These are phyloP conservation scores for Diachasmimorpha longicaudata DNA, from an alignment of 1,140 invertebrate genomes.

Conservation along the genomic window DNA sequence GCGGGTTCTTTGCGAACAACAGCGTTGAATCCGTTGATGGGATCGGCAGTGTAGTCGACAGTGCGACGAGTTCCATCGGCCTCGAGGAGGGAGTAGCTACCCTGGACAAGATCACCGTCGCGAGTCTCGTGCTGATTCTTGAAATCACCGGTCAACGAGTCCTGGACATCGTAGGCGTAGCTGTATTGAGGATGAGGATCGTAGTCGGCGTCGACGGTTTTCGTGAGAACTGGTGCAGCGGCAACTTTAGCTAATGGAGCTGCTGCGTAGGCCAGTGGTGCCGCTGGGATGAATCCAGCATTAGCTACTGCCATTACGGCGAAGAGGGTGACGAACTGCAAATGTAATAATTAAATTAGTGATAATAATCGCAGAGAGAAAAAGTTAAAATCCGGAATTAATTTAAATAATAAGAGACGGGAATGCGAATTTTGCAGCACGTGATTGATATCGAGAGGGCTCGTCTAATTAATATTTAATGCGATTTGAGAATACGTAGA, in stretches of 20 bases:
- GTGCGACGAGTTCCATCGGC: constrained; percentile 69
- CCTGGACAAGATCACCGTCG: constrained; percentile 63
- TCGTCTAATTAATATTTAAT: too few relatives aligned
- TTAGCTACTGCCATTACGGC: constrained; percentile 41
- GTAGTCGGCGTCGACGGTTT: constrained; percentile 25
- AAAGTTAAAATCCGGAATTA: too few relatives aligned
- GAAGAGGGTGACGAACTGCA: constrained; percentile 16
- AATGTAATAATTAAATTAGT: background rate
- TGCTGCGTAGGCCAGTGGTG: constrained; percentile 12
- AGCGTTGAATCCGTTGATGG: constrained; percentile 51
- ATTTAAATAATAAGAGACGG: too few relatives aligned
- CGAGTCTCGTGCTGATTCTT: constrained; percentile 65
- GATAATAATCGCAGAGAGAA: background rate
- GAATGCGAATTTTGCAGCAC: too few relatives aligned
- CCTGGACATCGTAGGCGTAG: constrained; percentile 62
- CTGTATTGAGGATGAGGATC: constrained; percentile 40
- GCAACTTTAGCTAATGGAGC: constrained; percentile 14
- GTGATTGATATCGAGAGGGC: too few relatives aligned
- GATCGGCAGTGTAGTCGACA: constrained; percentile 53
- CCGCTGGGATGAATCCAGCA: constrained; percentile 37
- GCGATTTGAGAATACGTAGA: too few relatives aligned
- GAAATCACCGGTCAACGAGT: constrained; percentile 60
- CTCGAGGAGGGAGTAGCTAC: constrained; percentile 68
- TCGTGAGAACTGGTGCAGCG: constrained; percentile 12
- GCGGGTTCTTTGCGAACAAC: constrained; percentile 35